phyloP scores from a whole-genome alignment of 2,888 invertebrate species.

The Anorthoa munda region DNA sequence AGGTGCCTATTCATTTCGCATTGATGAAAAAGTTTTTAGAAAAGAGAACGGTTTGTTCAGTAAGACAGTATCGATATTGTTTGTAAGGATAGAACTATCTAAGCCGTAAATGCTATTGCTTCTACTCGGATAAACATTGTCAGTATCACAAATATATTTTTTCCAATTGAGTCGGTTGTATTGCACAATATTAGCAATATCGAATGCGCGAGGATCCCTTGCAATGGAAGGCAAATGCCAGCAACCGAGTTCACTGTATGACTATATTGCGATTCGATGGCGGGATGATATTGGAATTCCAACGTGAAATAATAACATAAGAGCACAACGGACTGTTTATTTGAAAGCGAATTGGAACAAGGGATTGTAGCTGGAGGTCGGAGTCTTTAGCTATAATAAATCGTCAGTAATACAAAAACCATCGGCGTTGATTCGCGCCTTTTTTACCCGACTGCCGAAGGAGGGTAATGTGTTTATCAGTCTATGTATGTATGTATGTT shows the following conservation, averaged over 20 bases:
- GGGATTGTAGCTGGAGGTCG: background rate
- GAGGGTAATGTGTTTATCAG: no score
- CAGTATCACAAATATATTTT: slow-evolving; percentile 65
- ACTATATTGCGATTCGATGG: slow-evolving; percentile 83
- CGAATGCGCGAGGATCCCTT: slow-evolving; percentile 76
- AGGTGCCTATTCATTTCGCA: slow-evolving; percentile 31
- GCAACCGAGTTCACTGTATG: slow-evolving; percentile 77
- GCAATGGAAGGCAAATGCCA: slow-evolving; percentile 84
- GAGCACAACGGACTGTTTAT: slow-evolving; percentile 67
- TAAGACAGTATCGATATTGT: slow-evolving; percentile 32
- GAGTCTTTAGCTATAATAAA: background rate
- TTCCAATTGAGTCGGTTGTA: slow-evolving; percentile 74
- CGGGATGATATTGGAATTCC: slow-evolving; percentile 86
- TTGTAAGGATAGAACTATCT: slow-evolving; percentile 17
- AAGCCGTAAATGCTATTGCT: slow-evolving; percentile 51
- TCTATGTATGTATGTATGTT: no score
- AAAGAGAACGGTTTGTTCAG: slow-evolving; percentile 25
- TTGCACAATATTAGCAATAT: slow-evolving; percentile 86
- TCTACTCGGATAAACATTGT: slow-evolving; percentile 61
- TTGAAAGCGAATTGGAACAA: slow-evolving; percentile 43
- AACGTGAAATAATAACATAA: slow-evolving; percentile 77
- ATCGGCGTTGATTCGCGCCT: background rate
- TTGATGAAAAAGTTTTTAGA: slow-evolving; percentile 24
- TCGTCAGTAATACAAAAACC: background rate
- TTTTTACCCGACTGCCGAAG: no score